These are phyloP conservation scores for Scomber colias DNA, from an alignment of 2,113 vertebrate genomes.

Conservation along the genomic window DNA sequence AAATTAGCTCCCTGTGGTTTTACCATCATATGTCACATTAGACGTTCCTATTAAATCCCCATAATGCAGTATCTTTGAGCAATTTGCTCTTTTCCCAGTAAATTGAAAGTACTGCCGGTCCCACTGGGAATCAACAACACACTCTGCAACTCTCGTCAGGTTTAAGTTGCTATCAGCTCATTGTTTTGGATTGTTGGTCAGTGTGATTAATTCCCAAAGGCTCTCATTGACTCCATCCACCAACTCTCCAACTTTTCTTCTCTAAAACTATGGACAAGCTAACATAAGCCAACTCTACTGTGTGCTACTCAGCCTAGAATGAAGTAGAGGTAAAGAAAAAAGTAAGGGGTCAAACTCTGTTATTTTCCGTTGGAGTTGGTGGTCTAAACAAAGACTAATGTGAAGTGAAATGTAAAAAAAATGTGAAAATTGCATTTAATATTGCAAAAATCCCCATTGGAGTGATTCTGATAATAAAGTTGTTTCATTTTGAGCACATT, in stretches of 20 bases:
- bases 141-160: conserved; percentile 25
- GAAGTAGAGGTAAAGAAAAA: conserved; percentile 42
- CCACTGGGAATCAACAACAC: conserved; percentile 31
- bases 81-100: background rate
- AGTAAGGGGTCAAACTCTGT: conserved; percentile 7
- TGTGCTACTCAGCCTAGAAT: background rate
- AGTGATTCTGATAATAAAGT: too few species aligned
- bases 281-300: conserved; percentile 24
- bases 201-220: conserved; percentile 69
- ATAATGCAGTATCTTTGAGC: background rate
- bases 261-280: conserved; percentile 30
- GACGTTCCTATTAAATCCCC: background rate
- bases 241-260: conserved; percentile 31
- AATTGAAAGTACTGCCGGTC: background rate
- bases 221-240: conserved; percentile 53
- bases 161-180: conserved; percentile 42
- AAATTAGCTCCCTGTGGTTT: background rate
- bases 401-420: too few species aligned
- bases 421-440: conserved; percentile 12
- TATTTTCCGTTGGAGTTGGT: background rate
- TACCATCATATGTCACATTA: background rate
- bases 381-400: conserved; percentile 4
- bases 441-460: background rate
- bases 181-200: conserved; percentile 70
- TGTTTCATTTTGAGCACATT: too few species aligned